These are phyloP conservation scores for Eulacestoma nigropectus DNA, from an alignment of 2,113 vertebrate genomes.

Conservation along the genomic window DNA sequence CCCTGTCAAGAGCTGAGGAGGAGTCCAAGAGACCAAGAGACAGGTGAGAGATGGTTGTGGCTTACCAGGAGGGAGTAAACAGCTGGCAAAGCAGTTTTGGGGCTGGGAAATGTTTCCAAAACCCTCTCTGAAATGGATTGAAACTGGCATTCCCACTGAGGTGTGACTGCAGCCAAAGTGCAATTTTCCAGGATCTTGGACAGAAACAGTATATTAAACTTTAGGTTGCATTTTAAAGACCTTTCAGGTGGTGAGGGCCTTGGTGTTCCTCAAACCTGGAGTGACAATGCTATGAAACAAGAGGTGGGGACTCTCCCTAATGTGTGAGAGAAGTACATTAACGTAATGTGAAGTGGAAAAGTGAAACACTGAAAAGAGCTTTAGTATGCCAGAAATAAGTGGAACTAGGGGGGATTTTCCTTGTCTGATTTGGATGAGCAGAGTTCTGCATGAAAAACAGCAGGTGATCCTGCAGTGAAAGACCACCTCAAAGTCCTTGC, in stretches of 20 bases:
- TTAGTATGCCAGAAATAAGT: neutral
- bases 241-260: neutral
- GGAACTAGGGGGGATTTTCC: neutral
- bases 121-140: neutral
- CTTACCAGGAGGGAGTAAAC: neutral
- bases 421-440: neutral
- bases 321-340: neutral
- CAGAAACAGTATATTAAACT: neutral
- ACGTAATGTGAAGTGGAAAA: neutral
- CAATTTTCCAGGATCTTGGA: neutral
- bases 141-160: neutral
- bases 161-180: neutral
- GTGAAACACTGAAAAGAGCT: neutral
- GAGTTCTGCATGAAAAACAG: neutral
- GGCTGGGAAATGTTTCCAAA: neutral
- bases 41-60: neutral
- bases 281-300: neutral
- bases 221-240: neutral
- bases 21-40: neutral
- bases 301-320: neutral
- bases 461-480: neutral
- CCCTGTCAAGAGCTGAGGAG: neutral
- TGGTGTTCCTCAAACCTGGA: neutral
- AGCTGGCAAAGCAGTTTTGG: neutral
- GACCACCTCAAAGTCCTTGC: neutral